Conservation (phyloP, 2,888 invertebrate species). For the Cheilosia vernalis region DNA sequence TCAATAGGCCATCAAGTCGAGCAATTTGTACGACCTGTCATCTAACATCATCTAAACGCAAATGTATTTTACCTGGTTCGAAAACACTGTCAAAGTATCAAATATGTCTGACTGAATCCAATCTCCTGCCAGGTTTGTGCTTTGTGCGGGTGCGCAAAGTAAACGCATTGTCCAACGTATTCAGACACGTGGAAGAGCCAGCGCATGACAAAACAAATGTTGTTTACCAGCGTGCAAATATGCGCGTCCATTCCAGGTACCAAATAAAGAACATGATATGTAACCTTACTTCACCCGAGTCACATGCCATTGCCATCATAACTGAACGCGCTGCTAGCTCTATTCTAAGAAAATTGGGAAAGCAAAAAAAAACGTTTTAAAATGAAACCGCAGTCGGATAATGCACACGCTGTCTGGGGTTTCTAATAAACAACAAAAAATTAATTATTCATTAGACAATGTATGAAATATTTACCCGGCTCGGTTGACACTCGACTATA, state of each 20-base stretch:
- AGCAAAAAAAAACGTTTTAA: slow-evolving; percentile 22
- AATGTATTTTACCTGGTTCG: no score
- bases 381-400: slow-evolving; percentile 30
- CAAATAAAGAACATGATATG: not conserved
- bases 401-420: slow-evolving; percentile 42
- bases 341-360: not conserved
- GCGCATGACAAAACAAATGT: not conserved
- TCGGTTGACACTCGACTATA: slow-evolving; percentile 19
- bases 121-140: no score
- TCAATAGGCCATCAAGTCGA: no score
- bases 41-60: no score
- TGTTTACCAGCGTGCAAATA: slow-evolving; percentile 14
- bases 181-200: no score
- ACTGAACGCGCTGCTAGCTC: no score
- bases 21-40: no score
- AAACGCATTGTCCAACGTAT: no score
- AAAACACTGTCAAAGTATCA: no score
- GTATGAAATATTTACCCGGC: slow-evolving; percentile 34
- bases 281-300: not conserved
- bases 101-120: no score
- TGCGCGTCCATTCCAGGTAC: slow-evolving; percentile 4
- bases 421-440: slow-evolving; percentile 52
- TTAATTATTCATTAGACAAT: slow-evolving; percentile 54
- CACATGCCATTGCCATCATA: not conserved
- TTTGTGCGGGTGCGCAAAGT: no score